phyloP scores from a whole-genome alignment of 92 coral and sea anemone genomes.

The Porites evermanni region DNA sequence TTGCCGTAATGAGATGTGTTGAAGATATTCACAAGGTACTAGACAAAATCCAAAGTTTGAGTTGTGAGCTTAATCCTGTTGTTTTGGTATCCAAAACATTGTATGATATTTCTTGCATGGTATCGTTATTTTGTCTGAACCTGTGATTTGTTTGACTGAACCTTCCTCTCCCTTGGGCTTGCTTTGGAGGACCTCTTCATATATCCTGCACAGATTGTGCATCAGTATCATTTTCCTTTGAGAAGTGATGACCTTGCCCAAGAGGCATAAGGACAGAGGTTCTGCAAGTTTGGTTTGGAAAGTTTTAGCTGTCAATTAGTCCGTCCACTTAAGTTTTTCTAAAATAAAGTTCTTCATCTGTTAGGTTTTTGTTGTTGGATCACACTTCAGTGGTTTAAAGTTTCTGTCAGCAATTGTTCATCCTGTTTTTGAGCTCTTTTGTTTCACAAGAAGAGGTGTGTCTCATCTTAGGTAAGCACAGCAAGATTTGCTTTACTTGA shows the following conservation, averaged over 20 bases:
- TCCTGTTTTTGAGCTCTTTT: constrained; percentile 91
- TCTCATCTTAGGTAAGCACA: constrained; percentile 81
- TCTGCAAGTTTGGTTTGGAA: too few species aligned
- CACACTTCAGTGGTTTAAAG: constrained; percentile 44
- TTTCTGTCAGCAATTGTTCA: constrained; percentile 62
- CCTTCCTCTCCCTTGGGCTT: too few species aligned
- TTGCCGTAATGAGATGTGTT: constrained; percentile 59
- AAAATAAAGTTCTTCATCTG: not conserved
- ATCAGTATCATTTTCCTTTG: too few species aligned
- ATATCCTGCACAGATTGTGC: too few species aligned
- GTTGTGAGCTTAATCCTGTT: too few species aligned
- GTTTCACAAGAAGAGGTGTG: constrained; percentile 85
- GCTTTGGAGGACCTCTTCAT: too few species aligned
- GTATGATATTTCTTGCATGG: not conserved
- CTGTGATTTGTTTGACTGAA: too few species aligned
- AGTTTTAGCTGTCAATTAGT: too few species aligned
- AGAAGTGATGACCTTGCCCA: too few species aligned
- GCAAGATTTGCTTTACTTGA: not conserved
- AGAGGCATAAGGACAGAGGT: too few species aligned
- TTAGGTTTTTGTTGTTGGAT: constrained; percentile 85
- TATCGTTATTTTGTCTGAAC: too few species aligned
- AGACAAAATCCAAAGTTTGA: not conserved
- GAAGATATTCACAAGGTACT: constrained; percentile 87
- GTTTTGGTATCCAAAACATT: too few species aligned
- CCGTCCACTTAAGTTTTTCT: not conserved